Conservation (phyloP, 2,113 vertebrate species). For the Scomber scombrus region DNA sequence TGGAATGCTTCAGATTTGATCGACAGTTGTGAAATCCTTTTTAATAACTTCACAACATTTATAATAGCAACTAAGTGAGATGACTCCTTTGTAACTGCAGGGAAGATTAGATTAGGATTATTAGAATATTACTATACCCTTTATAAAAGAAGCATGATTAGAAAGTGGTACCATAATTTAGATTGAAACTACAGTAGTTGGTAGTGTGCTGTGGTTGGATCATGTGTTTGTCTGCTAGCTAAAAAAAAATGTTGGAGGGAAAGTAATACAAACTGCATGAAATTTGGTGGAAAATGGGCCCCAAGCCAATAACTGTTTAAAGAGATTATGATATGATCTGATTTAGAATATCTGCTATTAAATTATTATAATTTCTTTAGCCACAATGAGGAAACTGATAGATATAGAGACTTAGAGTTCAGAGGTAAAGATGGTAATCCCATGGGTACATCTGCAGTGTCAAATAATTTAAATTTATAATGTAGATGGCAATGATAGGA, state of each 20-base stretch:
- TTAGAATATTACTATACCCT: neutral
- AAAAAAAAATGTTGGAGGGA: neutral
- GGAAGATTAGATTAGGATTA: neutral
- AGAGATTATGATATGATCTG: conserved; percentile 24
- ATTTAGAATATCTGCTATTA: conserved; percentile 27
- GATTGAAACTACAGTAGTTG: neutral
- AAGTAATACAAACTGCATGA: neutral
- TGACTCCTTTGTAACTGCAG: neutral
- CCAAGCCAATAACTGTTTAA: neutral
- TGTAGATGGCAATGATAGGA: neutral
- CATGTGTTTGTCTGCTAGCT: neutral
- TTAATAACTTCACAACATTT: neutral
- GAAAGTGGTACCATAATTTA: neutral
- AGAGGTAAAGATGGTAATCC: neutral
- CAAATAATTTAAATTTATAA: neutral
- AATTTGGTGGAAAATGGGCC: neutral
- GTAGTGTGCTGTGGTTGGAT: neutral
- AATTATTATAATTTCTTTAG: conserved; percentile 16
- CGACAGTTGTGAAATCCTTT: neutral
- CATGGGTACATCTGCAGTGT: neutral
- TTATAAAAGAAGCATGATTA: no score
- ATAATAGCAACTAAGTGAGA: neutral
- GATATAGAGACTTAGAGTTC: neutral
- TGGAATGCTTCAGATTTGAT: neutral
- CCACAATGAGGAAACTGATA: neutral